Base-by-base conservation (phyloP, 2,797 vertebrate species). In the Takifugu rubripes region DNA sequence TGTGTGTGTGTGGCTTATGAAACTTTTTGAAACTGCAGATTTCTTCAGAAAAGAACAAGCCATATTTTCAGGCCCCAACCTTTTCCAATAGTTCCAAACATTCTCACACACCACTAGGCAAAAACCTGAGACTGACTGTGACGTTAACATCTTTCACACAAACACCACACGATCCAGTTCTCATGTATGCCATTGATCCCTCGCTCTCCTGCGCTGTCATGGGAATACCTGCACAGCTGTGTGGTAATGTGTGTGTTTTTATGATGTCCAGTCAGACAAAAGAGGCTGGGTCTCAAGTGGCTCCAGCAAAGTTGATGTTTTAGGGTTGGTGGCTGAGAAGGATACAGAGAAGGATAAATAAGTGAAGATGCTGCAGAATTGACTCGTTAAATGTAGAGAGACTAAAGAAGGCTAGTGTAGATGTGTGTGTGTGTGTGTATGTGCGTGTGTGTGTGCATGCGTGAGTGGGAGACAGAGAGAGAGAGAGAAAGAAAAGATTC, bases 351-450 rank as follows among this genome's bases (percentile, higher is more conserved):
- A 59, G 78, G 73, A 89, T 91, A 78, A 90, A 91, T 90, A 86
- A 90, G 84, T 90, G 79, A 91, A 82, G 83, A 88, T 68, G 80
- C 72, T 69, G 78, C 75, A 82, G 81, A 80, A 84, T 83, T 80
- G 87, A 90, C 91, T 90, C 92, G 92, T 94, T 93, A 93, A 87
- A 94, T 95, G 92, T 93, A 94, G 91, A 92, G 93, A 93, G 89
- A 89, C 93, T 93, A 94, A 94, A 90, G 77, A 91, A 91, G 92
- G 89, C 90, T 87, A 91, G 88, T 84, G 86, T 87, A 83, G 89
- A 87, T 93, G 91, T 92, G 91, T 89, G 75, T 83, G 82, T 71
- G 48, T 48, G 14, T 59, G 10, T 58, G n/a, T 52, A 12, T 58
- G 45, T 68, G 26, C 58, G 15, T 65, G 29, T 70, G 33, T 46